Evolutionary conservation across 1,140 invertebrate genomes (phyloP).

Genomic region (Cephus cinctus): DNA sequence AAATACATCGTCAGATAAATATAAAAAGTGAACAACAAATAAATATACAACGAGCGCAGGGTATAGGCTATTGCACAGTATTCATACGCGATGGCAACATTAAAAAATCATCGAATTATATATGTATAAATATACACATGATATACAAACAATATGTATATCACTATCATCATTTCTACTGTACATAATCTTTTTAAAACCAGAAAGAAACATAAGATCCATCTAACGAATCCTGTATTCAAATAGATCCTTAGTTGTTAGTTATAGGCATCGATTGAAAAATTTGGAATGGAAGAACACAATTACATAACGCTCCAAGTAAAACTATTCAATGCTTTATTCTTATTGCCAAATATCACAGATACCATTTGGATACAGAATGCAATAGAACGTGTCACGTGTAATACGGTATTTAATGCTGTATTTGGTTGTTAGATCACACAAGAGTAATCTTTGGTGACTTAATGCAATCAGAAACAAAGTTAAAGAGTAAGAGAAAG

Average conservation of each 20-base stretch:
- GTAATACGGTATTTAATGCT: slow-evolving; percentile 20
- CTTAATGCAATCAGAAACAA: slow-evolving; percentile 11
- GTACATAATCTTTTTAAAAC: too few relatives aligned
- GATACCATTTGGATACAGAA: slow-evolving; percentile 34
- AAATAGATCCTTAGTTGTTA: slow-evolving; percentile 13
- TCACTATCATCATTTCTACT: too few relatives aligned
- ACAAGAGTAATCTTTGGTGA: slow-evolving; percentile 28
- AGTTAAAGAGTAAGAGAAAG: slow-evolving; percentile 9
- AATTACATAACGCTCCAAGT: slow-evolving; percentile 6
- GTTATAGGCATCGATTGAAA: too few relatives aligned
- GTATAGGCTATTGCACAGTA: too few relatives aligned
- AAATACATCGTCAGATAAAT: too few relatives aligned
- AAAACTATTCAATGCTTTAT: slow-evolving; percentile 16
- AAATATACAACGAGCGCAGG: too few relatives aligned
- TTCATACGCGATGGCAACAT: too few relatives aligned
- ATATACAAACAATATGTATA: too few relatives aligned
- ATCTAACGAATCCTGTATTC: slow-evolving; percentile 16
- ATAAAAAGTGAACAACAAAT: too few relatives aligned
- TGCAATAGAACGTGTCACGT: slow-evolving; percentile 16
- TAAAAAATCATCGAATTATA: too few relatives aligned
- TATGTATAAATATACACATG: too few relatives aligned
- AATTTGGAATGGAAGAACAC: not conserved
- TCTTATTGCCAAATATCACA: slow-evolving; percentile 24
- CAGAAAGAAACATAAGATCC: too few relatives aligned
- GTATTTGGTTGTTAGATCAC: slow-evolving; percentile 6